Evolutionary conservation across 2,888 invertebrate species (phyloP).

Genomic region (Parnassius mnemosyne): DNA sequence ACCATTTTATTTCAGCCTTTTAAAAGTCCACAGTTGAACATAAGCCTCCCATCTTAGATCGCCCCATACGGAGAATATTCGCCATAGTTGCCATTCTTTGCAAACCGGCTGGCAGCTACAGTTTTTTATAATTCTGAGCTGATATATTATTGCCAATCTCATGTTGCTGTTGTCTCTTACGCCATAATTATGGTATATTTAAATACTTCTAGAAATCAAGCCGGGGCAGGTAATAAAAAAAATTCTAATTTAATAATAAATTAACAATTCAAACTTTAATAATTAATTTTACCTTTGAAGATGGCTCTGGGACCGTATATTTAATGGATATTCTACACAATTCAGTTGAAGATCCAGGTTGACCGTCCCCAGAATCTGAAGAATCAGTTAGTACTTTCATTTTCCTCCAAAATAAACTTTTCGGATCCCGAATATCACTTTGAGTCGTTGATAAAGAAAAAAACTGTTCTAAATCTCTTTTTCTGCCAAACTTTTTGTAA

Average conservation of each 20-base stretch:
- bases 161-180: background rate
- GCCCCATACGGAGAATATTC: too few species aligned
- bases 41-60: too few species aligned
- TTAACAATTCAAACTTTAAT: too few species aligned
- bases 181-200: background rate
- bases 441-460: slow-evolving; percentile 78
- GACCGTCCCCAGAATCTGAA: slow-evolving; percentile 64
- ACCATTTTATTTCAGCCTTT: too few species aligned
- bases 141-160: too few species aligned
- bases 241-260: too few species aligned
- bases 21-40: too few species aligned
- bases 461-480: slow-evolving; percentile 84
- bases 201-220: too few species aligned
- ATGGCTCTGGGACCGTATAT: slow-evolving; percentile 58
- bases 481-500: slow-evolving; percentile 84
- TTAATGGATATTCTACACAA: slow-evolving; percentile 69
- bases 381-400: slow-evolving; percentile 69
- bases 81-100: too few species aligned
- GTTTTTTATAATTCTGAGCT: too few species aligned
- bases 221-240: too few species aligned
- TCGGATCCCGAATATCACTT: slow-evolving; percentile 62
- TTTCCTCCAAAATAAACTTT: slow-evolving; percentile 67
- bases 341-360: slow-evolving; percentile 64
- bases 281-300: slow-evolving; percentile 49
- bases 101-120: too few species aligned